Evolutionary conservation across 2,888 invertebrate species (phyloP).

Genomic region (Entomobrya proxima): DNA sequence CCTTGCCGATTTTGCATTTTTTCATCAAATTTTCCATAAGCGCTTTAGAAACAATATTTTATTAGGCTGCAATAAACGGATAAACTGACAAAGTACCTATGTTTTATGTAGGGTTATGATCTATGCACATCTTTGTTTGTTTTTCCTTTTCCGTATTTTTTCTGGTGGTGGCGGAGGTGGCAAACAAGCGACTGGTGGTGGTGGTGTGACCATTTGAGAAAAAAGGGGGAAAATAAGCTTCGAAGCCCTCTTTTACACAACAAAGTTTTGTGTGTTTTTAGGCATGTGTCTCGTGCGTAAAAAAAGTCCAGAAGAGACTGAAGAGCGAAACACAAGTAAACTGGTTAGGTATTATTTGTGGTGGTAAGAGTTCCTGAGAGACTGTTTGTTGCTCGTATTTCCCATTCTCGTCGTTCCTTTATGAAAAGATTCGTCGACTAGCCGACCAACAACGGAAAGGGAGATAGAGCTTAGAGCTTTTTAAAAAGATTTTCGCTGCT

Average conservation of each 20-base stretch:
- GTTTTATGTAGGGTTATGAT: neutral
- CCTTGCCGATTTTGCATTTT: too few species aligned
- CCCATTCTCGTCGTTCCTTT: slow-evolving; percentile 34
- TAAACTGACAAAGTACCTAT: neutral
- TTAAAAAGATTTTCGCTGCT: neutral
- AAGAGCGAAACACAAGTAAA: neutral
- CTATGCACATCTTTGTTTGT: slow-evolving; percentile 43
- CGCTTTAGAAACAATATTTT: too few species aligned
- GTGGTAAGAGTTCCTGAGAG: slow-evolving; percentile 35
- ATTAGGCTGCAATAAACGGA: too few species aligned
- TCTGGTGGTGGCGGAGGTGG: slow-evolving; percentile 32
- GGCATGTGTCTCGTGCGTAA: too few species aligned
- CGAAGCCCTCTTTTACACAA: too few species aligned
- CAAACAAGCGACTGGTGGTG: slow-evolving; percentile 46
- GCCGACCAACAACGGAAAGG: slow-evolving; percentile 63
- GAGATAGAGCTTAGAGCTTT: too few species aligned
- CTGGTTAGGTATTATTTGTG: neutral
- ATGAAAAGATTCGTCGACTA: slow-evolving; percentile 45
- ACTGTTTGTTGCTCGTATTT: slow-evolving; percentile 26
- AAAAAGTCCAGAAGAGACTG: neutral
- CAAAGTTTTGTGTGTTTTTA: too few species aligned
- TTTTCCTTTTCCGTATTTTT: slow-evolving; percentile 32
- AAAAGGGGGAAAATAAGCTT: slow-evolving; percentile 25
- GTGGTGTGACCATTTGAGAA: slow-evolving; percentile 60
- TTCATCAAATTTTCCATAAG: too few species aligned